These are phyloP conservation scores for Papilio gigon DNA, from an alignment of 2,888 invertebrate species.

Conservation along the genomic window DNA sequence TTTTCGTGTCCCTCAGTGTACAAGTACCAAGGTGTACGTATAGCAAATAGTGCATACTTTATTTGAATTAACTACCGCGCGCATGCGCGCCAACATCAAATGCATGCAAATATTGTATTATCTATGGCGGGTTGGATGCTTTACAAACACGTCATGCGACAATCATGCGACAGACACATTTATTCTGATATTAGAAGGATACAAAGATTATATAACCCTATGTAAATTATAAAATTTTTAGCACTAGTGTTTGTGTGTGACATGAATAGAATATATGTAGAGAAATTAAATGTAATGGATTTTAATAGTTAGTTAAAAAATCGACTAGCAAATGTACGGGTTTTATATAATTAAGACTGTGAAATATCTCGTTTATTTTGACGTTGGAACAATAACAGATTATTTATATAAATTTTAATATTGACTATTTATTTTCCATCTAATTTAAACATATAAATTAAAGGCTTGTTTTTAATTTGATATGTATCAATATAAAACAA, in stretches of 20 bases:
- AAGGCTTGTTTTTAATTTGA: background rate
- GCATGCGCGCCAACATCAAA: slow-evolving; percentile 28
- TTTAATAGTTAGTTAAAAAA: no score
- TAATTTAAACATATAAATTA: no score
- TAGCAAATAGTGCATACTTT: slow-evolving; percentile 18
- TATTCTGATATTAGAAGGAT: slow-evolving; percentile 14
- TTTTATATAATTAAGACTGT: no score
- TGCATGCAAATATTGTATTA: slow-evolving; percentile 38
- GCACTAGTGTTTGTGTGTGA: no score
- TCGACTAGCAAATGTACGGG: no score
- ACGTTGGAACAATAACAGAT: no score
- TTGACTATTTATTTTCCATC: no score
- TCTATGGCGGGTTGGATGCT: slow-evolving; percentile 31
- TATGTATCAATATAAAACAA: slow-evolving; percentile 9
- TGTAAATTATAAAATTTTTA: background rate
- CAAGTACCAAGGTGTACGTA: slow-evolving; percentile 8
- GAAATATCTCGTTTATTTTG: no score
- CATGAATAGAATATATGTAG: no score
- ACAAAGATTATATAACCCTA: background rate
- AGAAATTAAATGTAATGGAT: no score
- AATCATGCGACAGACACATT: slow-evolving; percentile 29
- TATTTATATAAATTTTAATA: no score
- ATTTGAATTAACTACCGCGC: slow-evolving; percentile 34
- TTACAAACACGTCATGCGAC: slow-evolving; percentile 33
- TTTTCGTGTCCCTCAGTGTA: slow-evolving; percentile 38